Percentiles rank a stretch among this genome's conserved stretches.
These are phyloP conservation scores for Alviniconcha strummeri DNA, from an alignment of 2,888 invertebrate species.

Conservation along the genomic window DNA sequence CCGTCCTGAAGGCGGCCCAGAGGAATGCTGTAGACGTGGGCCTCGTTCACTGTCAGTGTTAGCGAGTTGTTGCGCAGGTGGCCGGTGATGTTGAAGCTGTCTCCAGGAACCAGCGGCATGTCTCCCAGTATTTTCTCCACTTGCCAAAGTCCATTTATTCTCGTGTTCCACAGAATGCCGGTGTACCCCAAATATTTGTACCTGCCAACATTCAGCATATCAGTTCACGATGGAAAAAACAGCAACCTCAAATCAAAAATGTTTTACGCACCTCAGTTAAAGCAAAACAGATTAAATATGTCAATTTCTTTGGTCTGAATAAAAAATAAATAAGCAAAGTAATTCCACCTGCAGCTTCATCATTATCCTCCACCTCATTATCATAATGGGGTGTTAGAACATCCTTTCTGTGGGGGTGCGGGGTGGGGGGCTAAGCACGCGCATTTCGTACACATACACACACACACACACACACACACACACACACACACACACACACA, in stretches of 20 bases:
- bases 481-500: too few relatives aligned
- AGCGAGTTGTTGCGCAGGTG: neutral
- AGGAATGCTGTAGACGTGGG: neutral
- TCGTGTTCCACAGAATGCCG: neutral
- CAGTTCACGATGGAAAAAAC: too few relatives aligned
- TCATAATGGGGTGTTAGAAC: neutral
- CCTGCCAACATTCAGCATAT: neutral
- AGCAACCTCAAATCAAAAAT: too few relatives aligned
- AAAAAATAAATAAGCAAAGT: too few relatives aligned
- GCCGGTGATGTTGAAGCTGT: neutral
- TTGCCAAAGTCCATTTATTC: neutral
- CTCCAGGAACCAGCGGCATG: neutral
- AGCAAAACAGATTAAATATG: too few relatives aligned
- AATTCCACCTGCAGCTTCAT: neutral
- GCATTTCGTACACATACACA: too few relatives aligned
- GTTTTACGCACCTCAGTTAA: too few relatives aligned
- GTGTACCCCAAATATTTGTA: neutral
- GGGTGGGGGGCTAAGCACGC: too few relatives aligned
- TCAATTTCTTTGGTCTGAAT: neutral
- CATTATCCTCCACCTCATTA: neutral
- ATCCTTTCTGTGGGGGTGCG: neutral
- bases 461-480: too few relatives aligned
- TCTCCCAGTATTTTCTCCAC: neutral
- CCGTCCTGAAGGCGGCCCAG: neutral
- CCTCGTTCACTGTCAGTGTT: neutral